Conservation (phyloP, 2,888 invertebrate species). For the Nephrotoma guestfalica region DNA sequence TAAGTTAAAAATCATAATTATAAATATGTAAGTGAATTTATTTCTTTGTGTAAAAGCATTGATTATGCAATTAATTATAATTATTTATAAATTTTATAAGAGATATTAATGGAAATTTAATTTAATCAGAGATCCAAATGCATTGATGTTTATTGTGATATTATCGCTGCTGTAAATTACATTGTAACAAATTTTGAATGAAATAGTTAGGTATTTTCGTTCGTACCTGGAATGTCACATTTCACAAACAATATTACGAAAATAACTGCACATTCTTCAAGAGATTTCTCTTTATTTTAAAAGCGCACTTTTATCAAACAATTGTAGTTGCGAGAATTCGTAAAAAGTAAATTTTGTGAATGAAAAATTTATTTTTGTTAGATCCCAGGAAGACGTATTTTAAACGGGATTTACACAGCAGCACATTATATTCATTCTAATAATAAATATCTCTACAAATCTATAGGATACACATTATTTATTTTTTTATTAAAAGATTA, state of each 20-base stretch:
- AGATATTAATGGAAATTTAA: background rate
- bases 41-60: background rate
- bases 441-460: background rate
- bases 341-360: too few relatives aligned
- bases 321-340: too few relatives aligned
- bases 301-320: too few relatives aligned
- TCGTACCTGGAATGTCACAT: too few relatives aligned
- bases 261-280: too few relatives aligned
- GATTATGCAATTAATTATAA: background rate
- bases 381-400: too few relatives aligned
- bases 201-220: too few relatives aligned
- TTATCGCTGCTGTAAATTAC: background rate
- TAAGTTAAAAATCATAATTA: background rate
- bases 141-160: background rate
- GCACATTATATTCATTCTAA: background rate
- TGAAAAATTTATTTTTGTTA: too few relatives aligned
- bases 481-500: background rate
- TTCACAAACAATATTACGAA: too few relatives aligned
- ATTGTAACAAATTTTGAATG: background rate
- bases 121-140: background rate
- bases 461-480: background rate
- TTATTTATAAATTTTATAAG: background rate
- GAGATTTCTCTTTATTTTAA: too few relatives aligned
- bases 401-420: background rate
- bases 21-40: background rate